Evolutionary conservation across 2,797 vertebrate species (phyloP).

Genomic region (Momotus momota): DNA sequence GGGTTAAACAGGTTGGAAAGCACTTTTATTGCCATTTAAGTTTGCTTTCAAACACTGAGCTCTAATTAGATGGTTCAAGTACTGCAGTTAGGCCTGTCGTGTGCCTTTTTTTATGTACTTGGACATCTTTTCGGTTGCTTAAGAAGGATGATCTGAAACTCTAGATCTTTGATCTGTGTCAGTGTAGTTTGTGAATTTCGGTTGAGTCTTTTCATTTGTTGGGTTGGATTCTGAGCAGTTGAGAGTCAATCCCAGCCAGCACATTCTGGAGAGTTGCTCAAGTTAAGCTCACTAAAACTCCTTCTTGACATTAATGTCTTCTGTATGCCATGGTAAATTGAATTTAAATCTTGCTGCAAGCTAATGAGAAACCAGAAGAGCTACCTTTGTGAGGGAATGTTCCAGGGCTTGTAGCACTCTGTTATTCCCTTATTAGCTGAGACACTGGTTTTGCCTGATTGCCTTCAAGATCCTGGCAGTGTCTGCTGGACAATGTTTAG

Average conservation of each 20-base stretch:
- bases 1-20: neutral
- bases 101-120: neutral
- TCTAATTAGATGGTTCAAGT: neutral
- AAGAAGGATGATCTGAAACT: neutral
- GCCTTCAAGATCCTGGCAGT: neutral
- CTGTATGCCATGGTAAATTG: neutral
- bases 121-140: neutral
- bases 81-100: neutral
- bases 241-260: neutral
- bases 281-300: neutral
- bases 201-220: neutral
- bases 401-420: neutral
- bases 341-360: neutral
- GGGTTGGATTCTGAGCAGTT: neutral
- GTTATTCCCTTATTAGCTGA: neutral
- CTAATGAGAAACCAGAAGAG: neutral
- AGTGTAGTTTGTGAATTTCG: neutral
- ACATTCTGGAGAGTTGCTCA: neutral
- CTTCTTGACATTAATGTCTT: neutral
- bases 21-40: neutral
- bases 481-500: neutral
- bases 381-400: neutral
- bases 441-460: constrained; percentile 29
- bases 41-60: neutral
- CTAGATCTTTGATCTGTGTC: neutral